Evolutionary conservation across 2,888 invertebrate genomes (phyloP).

Genomic region (Acleris literana): DNA sequence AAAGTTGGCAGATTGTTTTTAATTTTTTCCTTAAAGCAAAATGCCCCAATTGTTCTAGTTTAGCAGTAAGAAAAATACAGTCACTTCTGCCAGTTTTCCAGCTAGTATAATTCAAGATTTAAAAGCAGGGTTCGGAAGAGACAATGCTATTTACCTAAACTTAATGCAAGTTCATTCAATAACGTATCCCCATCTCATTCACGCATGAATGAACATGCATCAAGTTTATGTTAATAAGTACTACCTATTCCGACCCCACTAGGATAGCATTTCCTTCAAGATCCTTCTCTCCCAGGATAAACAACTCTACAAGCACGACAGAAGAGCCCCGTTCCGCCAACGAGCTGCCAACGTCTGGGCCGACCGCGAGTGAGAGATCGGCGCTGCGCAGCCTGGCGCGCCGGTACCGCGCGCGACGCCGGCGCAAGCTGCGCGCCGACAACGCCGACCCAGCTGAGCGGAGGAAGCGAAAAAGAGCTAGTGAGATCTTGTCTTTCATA

Average conservation of each 20-base stretch:
- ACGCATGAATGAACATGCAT: too few species aligned
- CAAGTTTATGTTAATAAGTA: too few species aligned
- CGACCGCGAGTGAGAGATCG: constrained; percentile 83
- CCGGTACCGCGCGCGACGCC: constrained; percentile 82
- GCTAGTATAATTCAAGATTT: background rate
- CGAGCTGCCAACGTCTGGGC: constrained; percentile 86
- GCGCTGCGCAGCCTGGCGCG: constrained; percentile 88
- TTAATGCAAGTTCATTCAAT: too few species aligned
- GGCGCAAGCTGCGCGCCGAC: constrained; percentile 73
- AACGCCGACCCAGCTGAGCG: constrained; percentile 74
- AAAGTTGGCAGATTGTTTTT: too few species aligned
- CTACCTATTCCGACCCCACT: too few species aligned
- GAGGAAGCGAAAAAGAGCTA: constrained; percentile 80
- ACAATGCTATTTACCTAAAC: too few species aligned
- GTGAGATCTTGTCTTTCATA: constrained; percentile 50
- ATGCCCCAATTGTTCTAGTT: too few species aligned
- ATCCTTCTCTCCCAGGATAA: constrained; percentile 46
- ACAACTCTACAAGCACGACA: constrained; percentile 69
- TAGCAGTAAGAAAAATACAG: too few species aligned
- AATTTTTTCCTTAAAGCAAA: too few species aligned
- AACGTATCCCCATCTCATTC: too few species aligned
- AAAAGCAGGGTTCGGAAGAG: too few species aligned
- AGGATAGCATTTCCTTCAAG: background rate
- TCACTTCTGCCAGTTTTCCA: too few species aligned
- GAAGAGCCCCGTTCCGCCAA: constrained; percentile 81